Evolutionary conservation across 1,140 invertebrate species (phyloP), one percentile per base, ranked within the genome.

Genomic region (Polypedilum pembai): DNA sequence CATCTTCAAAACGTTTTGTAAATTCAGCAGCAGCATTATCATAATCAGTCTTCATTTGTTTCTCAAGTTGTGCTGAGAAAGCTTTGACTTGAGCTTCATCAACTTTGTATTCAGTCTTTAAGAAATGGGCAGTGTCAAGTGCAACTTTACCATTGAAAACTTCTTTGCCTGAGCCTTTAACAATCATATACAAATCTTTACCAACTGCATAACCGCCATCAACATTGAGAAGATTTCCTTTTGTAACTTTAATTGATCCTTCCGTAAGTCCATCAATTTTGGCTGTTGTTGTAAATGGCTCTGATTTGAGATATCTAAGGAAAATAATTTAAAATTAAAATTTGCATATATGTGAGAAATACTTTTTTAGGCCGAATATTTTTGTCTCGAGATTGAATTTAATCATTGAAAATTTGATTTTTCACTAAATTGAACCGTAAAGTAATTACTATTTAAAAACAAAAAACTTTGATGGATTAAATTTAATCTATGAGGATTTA

Each of bases 121-220:
- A 79, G 77, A 90, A 88, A 77, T 91, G 87, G 10, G 86, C 83
- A 41, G 91, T 86, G 74, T 91, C 85, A 41, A 90, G 80, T 66
- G 86, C 86, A 3, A 91, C 75, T 2, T 85, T 83, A 0, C 85
- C 84, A 74, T 86, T 85, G 41, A 85, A 84, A 8, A 92, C 80
- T 77, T 87, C 83, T 65, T 89, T 88, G 0, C 82, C 81, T 1
- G 84, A 85, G 12, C 84, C 84, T 15, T 86, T 81, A 12, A 85
- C 77, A 75, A 83, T 85, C 24, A 90, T 79, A 76, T 90, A 88
- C 0, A 88, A 84, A 21, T 89, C 83, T 78, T 91, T 89, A 63
- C 88, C 87, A 0, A 88, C 82, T 20, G 88, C 85, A 0, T 89
- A 45, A 75, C 87, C 88, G 5, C 85, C 82, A 73, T 82, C 80